Evolutionary conservation across 2,797 vertebrate species (phyloP), one percentile per base, ranked within the genome.

Genomic region (Dermochelys coriacea): DNA sequence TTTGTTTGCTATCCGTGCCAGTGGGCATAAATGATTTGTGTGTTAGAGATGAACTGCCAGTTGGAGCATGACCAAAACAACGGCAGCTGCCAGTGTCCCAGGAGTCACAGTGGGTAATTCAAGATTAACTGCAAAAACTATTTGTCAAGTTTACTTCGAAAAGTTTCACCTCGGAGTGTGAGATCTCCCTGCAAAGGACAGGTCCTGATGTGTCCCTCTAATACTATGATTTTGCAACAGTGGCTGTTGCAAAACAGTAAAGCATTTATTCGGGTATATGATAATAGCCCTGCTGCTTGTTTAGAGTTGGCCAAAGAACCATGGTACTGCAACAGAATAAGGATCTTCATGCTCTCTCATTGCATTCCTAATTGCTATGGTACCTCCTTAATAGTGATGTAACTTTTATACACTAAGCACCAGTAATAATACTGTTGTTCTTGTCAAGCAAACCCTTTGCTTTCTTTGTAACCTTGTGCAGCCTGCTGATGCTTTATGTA

Each of bases 401-500:
- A 96, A 94, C 14, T 79, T 50, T n/a, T 75, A 87, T 91, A 93
- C 94, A 75, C 54, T 82, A 47, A 95, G 91, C 49, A 92, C 88
- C 37, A 85, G 71, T 86, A 79, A 16, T 83, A 84, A 79, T 59
- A 80, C n/a, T 19, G 18, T 31, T 78, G 80, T 82, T 88, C 54
- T 23, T 91, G 78, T 84, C 95, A 92, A 82, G 51, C 29, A 94
- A 93, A 16, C 8, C 8, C 75, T 94, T 89, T 94, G 91, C 90
- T 96, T 97, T 96, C 87, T 49, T 61, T 77, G 41, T 92, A 95
- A 92, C 75, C n/a, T 55, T 47, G 6, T 79, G 41, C 49, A 93
- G 75, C 85, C 86, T 93, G 80, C 68, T 91, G 92, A 61, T 82
- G 29, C 68, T 87, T 91, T 59, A 51, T 8, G 5, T 82, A 84